A percentile compares a stretch with the other conserved stretches of the same genome.
These are phyloP conservation scores for Eilema depressum DNA, from an alignment of 2,888 invertebrate genomes.

Conservation along the genomic window DNA sequence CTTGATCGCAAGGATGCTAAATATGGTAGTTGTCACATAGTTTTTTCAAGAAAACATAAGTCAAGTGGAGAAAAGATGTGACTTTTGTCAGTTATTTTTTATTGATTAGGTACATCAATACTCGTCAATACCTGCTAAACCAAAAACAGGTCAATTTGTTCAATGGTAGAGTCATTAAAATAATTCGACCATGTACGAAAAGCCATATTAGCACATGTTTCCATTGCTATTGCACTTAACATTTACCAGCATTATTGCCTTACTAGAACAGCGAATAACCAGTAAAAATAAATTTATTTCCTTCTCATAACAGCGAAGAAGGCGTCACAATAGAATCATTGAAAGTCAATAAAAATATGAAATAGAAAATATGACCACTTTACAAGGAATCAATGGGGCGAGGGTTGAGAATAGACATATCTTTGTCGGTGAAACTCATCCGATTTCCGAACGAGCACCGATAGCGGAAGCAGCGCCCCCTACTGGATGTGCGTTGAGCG, in stretches of 20 bases:
- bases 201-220: not conserved
- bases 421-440: conserved; percentile 70
- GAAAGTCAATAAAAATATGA: conserved; percentile 75
- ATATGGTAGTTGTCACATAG: too few relatives aligned
- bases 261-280: not conserved
- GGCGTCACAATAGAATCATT: conserved; percentile 52
- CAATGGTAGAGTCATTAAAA: not conserved
- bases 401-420: conserved; percentile 71
- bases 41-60: too few relatives aligned
- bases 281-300: conserved; percentile 6
- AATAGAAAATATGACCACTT: conserved; percentile 73
- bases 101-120: too few relatives aligned
- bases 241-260: not conserved
- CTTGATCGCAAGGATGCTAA: too few relatives aligned
- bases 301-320: conserved; percentile 25
- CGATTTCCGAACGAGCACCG: conserved; percentile 79
- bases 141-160: too few relatives aligned
- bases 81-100: too few relatives aligned
- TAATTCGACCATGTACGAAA: not conserved
- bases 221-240: too few relatives aligned
- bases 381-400: conserved; percentile 70
- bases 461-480: conserved; percentile 76
- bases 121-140: too few relatives aligned
- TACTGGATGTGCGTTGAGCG: conserved; percentile 82
- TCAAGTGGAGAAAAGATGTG: too few relatives aligned